Conservation (phyloP, 2,797 vertebrate genomes). For the Rhincodon typus region DNA sequence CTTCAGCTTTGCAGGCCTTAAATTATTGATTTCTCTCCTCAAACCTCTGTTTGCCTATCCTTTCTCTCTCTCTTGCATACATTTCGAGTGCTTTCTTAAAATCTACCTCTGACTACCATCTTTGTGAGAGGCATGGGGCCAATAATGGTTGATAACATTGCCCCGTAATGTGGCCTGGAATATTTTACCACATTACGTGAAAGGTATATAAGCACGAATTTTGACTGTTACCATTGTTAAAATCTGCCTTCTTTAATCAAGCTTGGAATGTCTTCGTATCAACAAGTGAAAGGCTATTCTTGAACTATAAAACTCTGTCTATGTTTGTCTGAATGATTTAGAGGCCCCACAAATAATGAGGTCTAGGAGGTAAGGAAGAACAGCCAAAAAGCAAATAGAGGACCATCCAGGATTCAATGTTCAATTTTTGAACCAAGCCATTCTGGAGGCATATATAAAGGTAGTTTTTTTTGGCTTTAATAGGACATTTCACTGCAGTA, state of each 20-base stretch:
- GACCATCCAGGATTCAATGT: neutral
- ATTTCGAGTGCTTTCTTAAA: too few species aligned
- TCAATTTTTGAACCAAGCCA: neutral
- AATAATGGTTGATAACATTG: too few species aligned
- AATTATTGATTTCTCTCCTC: neutral
- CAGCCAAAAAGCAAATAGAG: neutral
- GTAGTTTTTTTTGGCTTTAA: neutral
- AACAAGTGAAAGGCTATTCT: neutral
- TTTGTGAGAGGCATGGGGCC: too few species aligned
- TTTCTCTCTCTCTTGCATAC: too few species aligned
- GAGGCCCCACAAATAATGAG: neutral
- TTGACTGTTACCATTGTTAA: neutral
- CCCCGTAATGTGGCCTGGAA: neutral
- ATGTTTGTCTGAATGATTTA: neutral
- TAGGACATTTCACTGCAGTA: neutral
- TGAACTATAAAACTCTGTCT: neutral
- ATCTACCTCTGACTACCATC: neutral
- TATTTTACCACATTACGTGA: neutral
- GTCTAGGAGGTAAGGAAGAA: neutral
- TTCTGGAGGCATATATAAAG: too few species aligned
- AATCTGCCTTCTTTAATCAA: neutral
- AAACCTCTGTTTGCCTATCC: neutral
- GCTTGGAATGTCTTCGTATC: neutral
- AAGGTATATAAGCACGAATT: too few species aligned
- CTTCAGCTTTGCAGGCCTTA: neutral